phyloP scores from a whole-genome alignment of 2,797 vertebrate species.

The Chlorospingus semifuscus region DNA sequence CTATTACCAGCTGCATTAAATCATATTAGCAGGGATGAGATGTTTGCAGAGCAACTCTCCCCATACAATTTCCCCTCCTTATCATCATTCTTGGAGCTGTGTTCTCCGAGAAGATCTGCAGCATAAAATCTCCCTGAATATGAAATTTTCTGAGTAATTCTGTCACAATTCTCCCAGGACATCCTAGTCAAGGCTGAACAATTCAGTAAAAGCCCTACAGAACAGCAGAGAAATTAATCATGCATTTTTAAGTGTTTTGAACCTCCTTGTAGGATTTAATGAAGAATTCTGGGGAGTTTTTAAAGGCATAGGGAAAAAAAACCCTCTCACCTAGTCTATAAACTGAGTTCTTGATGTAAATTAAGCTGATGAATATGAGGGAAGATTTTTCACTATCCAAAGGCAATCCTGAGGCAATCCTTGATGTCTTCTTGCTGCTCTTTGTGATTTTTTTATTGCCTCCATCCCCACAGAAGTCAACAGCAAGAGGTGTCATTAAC shows the following conservation, averaged over 20 bases:
- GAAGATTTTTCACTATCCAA: not conserved
- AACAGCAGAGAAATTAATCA: slow-evolving; percentile 51
- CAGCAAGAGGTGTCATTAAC: slow-evolving; percentile 9
- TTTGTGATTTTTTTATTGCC: not conserved
- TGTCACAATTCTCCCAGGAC: slow-evolving; percentile 53
- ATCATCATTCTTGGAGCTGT: slow-evolving; percentile 4
- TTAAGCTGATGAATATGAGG: not conserved
- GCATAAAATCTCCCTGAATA: slow-evolving; percentile 40
- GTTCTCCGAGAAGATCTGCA: not conserved
- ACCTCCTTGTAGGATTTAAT: slow-evolving; percentile 33
- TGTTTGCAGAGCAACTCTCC: not conserved
- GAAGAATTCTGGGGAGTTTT: slow-evolving; percentile 31
- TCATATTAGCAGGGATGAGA: slow-evolving; percentile 16
- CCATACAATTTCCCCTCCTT: not conserved
- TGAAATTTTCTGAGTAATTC: slow-evolving; percentile 32
- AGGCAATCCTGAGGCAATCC: not conserved
- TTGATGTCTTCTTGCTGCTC: not conserved
- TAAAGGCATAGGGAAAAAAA: not conserved
- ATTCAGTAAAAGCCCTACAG: slow-evolving; percentile 39
- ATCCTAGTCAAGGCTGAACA: slow-evolving; percentile 49
- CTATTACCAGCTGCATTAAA: not conserved
- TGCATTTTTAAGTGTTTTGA: slow-evolving; percentile 53
- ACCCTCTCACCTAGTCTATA: not conserved
- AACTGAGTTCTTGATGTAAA: not conserved
- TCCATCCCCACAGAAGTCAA: not conserved